Percentiles rank a stretch among this genome's conserved stretches.
These are phyloP conservation scores for Pseudochromis fuscus DNA, from an alignment of 2,797 vertebrate species.

Conservation along the genomic window DNA sequence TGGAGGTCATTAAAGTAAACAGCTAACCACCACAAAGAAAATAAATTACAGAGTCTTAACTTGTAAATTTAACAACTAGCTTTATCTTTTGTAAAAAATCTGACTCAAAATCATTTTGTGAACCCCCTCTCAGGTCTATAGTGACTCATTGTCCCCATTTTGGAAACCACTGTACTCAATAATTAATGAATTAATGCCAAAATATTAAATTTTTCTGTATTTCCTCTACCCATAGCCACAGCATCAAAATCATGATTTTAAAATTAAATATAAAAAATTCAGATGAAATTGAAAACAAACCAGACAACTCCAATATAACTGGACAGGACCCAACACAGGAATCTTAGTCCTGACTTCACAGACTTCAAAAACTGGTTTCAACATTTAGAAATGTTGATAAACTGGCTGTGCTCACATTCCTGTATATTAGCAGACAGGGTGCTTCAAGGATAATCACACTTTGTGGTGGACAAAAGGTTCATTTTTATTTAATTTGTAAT, in stretches of 20 bases:
- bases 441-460: not conserved
- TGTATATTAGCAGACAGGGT: not conserved
- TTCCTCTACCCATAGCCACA: not conserved
- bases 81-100: too few relatives aligned
- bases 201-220: not conserved
- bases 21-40: too few relatives aligned
- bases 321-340: not conserved
- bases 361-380: not conserved
- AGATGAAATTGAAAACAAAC: too few relatives aligned
- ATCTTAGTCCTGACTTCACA: not conserved
- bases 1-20: too few relatives aligned
- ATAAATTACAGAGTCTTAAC: too few relatives aligned
- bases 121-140: too few relatives aligned
- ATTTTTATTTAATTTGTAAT: conserved; percentile 17
- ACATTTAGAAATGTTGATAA: conserved; percentile 5
- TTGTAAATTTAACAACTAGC: too few relatives aligned
- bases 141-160: too few relatives aligned
- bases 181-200: not conserved
- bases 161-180: too few relatives aligned
- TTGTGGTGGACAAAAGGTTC: not conserved
- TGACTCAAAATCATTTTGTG: too few relatives aligned
- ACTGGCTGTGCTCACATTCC: conserved; percentile 3
- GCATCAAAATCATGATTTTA: not conserved
- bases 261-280: too few relatives aligned
- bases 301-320: not conserved